A percentile compares a stretch with the other conserved stretches of the same genome.
Evolutionary conservation across 2,797 vertebrate species (phyloP).

Genomic region (Muraenolepis orangiensis): DNA sequence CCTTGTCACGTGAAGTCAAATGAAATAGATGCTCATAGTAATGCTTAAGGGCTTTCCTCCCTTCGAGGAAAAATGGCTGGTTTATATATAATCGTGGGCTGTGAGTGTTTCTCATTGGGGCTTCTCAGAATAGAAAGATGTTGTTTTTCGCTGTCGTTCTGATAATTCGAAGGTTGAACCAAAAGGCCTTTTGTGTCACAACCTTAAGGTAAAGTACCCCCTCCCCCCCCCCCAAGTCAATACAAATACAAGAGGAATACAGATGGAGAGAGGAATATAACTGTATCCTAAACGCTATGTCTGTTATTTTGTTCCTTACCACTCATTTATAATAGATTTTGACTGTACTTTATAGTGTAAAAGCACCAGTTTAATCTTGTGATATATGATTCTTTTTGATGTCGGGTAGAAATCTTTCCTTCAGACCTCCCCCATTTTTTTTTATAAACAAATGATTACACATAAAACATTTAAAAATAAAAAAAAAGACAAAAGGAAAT

Average conservation of each 20-base stretch:
- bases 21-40: constrained; percentile 3
- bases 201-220: constrained; percentile 67
- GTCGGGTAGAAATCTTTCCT: constrained; percentile 79
- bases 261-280: constrained; percentile 75
- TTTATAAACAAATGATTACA: constrained; percentile 82
- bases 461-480: constrained; percentile 77
- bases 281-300: constrained; percentile 57
- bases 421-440: constrained; percentile 82
- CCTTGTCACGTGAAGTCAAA: constrained; percentile 10
- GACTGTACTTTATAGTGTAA: constrained; percentile 83
- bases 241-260: constrained; percentile 78
- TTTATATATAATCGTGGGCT: neutral
- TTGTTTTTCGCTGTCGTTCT: constrained; percentile 28
- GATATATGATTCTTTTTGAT: constrained; percentile 66
- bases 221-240: constrained; percentile 71
- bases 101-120: constrained; percentile 45
- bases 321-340: constrained; percentile 79
- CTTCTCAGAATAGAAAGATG: constrained; percentile 13
- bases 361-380: constrained; percentile 81
- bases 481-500: constrained; percentile 72
- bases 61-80: neutral
- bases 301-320: constrained; percentile 78
- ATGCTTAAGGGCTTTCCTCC: neutral
- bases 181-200: constrained; percentile 79
- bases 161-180: constrained; percentile 69